Conservation (phyloP, 2,113 vertebrate genomes). For the Odobenus rosmarus region DNA sequence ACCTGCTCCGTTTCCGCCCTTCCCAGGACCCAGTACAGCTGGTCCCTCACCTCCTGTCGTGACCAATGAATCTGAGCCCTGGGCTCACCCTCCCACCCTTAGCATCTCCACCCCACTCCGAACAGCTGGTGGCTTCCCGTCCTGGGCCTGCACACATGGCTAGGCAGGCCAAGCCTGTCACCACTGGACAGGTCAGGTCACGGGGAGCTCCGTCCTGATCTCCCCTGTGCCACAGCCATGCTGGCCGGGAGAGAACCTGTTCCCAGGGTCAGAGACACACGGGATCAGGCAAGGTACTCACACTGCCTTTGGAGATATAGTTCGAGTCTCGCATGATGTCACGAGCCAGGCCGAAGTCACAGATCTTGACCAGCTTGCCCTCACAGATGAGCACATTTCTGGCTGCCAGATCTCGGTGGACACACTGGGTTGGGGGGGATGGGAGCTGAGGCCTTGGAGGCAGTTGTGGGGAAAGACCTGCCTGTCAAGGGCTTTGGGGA, state of each 20-base stretch:
- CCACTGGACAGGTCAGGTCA: background rate
- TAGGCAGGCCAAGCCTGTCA: background rate
- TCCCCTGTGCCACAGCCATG: accelerated
- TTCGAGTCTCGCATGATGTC: conserved; percentile 99
- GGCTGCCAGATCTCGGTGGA: conserved; percentile 97
- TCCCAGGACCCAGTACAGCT: background rate
- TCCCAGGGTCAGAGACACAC: background rate
- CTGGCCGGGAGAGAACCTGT: background rate
- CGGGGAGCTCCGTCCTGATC: accelerated
- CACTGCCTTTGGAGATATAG: conserved; percentile 99
- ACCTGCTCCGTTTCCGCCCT: background rate
- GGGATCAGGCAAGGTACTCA: conserved; percentile 83
- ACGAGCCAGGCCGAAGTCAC: conserved; percentile 97
- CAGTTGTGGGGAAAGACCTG: background rate
- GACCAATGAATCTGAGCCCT: background rate
- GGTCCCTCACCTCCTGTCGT: background rate
- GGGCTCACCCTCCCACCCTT: background rate
- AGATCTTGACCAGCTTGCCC: conserved; percentile 98
- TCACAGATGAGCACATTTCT: conserved; percentile 98
- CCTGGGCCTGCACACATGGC: background rate
- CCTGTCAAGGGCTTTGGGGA: background rate
- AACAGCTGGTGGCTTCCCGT: background rate
- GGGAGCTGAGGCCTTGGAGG: background rate
- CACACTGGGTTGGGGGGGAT: conserved; percentile 88
- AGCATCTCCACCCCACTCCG: background rate